Percentiles rank a stretch among this genome's conserved stretches.
phyloP scores from a whole-genome alignment of 2,797 vertebrate genomes.

The Salarias fasciatus region DNA sequence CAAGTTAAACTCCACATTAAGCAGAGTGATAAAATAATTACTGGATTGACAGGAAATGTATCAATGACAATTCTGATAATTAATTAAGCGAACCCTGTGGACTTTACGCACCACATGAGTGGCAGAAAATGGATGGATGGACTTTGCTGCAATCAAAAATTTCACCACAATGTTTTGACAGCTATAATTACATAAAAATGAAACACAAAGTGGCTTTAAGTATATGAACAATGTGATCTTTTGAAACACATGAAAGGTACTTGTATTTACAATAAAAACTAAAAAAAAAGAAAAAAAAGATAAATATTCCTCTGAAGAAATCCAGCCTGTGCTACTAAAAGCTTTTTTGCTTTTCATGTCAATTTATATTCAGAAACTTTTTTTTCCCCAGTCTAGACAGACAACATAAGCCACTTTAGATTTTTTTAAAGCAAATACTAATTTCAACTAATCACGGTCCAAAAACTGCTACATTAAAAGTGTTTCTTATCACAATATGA shows the following conservation, averaged over 20 bases:
- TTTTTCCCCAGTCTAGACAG: background rate
- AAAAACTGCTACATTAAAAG: too few relatives aligned
- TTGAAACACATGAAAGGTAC: too few relatives aligned
- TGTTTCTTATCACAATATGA: background rate
- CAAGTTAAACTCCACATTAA: slow-evolving; percentile 15
- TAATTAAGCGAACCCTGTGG: slow-evolving; percentile 24
- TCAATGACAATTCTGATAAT: slow-evolving; percentile 20
- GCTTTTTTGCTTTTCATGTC: too few relatives aligned
- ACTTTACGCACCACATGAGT: slow-evolving; percentile 18
- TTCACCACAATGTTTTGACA: slow-evolving; percentile 36
- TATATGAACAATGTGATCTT: background rate
- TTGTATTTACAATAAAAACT: slow-evolving; percentile 2
- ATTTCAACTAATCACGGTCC: too few relatives aligned
- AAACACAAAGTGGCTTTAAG: slow-evolving; percentile 14
- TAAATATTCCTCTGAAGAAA: too few relatives aligned
- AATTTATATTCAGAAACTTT: background rate
- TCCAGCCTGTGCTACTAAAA: too few relatives aligned
- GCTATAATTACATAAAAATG: slow-evolving; percentile 13
- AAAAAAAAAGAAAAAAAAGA: too few relatives aligned
- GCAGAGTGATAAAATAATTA: slow-evolving; percentile 22
- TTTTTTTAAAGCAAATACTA: background rate
- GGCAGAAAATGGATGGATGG: slow-evolving; percentile 30
- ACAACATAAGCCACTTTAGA: slow-evolving; percentile 8
- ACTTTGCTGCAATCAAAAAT: slow-evolving; percentile 30
- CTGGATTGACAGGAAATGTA: slow-evolving; percentile 31